These are phyloP conservation scores for Ochropleura plecta DNA, from an alignment of 2,888 invertebrate species.

Conservation along the genomic window DNA sequence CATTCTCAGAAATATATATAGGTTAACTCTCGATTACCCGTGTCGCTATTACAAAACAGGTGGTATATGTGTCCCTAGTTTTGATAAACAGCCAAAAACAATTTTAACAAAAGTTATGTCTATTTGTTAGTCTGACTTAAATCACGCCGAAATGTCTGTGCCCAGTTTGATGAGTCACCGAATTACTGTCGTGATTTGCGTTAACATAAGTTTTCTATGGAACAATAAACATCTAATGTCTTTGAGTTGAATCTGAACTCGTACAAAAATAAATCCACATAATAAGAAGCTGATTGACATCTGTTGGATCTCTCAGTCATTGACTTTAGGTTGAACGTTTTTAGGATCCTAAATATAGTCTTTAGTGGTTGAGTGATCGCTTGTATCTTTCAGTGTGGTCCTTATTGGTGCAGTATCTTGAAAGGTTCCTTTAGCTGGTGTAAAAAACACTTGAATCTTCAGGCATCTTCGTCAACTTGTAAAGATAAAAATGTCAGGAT, in stretches of 20 bases:
- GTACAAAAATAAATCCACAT: constrained; percentile 24
- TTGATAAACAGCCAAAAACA: constrained; percentile 46
- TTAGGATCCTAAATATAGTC: constrained; percentile 45
- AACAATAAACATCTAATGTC: constrained; percentile 7
- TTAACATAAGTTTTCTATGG: background rate
- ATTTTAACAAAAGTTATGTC: constrained; percentile 35
- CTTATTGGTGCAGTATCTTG: background rate
- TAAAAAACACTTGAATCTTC: background rate
- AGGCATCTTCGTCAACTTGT: background rate
- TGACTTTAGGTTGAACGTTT: constrained; percentile 36
- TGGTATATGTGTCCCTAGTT: constrained; percentile 22
- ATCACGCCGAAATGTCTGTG: constrained; percentile 34
- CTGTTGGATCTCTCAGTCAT: constrained; percentile 42
- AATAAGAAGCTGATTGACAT: constrained; percentile 48
- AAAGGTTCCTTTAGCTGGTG: background rate
- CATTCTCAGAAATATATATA: constrained; percentile 65
- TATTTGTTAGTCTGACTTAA: constrained; percentile 24
- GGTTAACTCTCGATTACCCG: constrained; percentile 60
- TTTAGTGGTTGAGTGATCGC: constrained; percentile 11
- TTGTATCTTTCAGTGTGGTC: constrained; percentile 17
- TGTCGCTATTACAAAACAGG: constrained; percentile 36
- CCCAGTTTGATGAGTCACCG: constrained; percentile 30
- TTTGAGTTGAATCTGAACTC: constrained; percentile 9
- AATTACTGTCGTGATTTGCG: background rate
- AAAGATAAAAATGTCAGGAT: background rate